A percentile compares a stretch with the other conserved stretches of the same genome.
Conservation (phyloP, 2,113 vertebrate species). For the Leucopternis melanops region DNA sequence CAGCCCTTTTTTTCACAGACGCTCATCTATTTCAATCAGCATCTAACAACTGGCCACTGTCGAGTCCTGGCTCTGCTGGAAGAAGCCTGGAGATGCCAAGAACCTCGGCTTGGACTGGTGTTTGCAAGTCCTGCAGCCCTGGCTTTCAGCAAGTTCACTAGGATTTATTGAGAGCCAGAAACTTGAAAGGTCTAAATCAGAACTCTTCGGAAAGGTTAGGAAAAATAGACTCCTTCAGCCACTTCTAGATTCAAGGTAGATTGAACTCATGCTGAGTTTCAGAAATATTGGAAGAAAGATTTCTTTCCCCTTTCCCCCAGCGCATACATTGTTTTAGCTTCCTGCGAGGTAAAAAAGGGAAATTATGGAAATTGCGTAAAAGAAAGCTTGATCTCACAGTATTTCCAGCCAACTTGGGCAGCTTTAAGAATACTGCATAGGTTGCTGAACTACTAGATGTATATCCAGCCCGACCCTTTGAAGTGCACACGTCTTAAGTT, state of each 20-base stretch:
- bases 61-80: background rate
- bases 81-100: background rate
- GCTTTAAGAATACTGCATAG: background rate
- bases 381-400: background rate
- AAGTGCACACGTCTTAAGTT: background rate
- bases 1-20: background rate
- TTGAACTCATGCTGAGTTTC: background rate
- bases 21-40: background rate
- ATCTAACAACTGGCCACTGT: background rate
- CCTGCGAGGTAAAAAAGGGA: background rate
- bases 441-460: background rate
- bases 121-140: background rate
- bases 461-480: conserved; percentile 4
- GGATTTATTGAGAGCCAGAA: background rate
- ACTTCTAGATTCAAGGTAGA: background rate
- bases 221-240: background rate
- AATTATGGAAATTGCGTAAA: background rate
- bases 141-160: background rate
- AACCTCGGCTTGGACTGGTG: background rate
- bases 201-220: background rate
- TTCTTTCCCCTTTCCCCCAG: background rate
- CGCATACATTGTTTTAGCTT: background rate
- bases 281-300: background rate
- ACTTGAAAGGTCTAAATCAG: background rate
- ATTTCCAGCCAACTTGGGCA: conserved; percentile 34